phyloP scores from a whole-genome alignment of 2,888 invertebrate genomes.

The Polietes domitor region DNA sequence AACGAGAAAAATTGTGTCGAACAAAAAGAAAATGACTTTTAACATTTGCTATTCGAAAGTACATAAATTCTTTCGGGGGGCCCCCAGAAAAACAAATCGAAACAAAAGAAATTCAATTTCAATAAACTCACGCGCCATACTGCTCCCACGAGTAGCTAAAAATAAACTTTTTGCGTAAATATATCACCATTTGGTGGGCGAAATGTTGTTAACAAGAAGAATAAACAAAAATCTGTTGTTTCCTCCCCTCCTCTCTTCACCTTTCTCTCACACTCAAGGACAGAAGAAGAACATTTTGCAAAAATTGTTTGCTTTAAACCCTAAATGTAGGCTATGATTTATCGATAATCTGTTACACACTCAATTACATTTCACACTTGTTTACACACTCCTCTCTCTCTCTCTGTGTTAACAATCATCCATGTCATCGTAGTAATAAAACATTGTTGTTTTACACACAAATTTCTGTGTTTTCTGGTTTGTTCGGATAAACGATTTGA shows the following conservation, averaged over 20 bases:
- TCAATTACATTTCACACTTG: not conserved
- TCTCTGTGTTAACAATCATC: not conserved
- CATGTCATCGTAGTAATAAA: slow-evolving; percentile 1
- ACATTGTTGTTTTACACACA: slow-evolving; percentile 1
- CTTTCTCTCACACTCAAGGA: not conserved
- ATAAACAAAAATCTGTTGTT: not conserved
- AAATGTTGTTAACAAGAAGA: not conserved
- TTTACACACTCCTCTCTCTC: too few relatives aligned
- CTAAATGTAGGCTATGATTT: not conserved
- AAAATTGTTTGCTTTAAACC: not conserved
- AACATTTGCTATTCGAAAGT: not conserved
- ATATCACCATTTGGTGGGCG: not conserved
- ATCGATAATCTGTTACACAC: not conserved
- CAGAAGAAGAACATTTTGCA: too few relatives aligned
- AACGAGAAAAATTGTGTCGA: slow-evolving; percentile 1
- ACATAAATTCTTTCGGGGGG: not conserved
- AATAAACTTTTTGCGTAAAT: not conserved
- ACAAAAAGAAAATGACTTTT: not conserved
- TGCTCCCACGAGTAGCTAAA: not conserved
- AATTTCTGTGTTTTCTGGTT: not conserved
- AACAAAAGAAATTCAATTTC: not conserved
- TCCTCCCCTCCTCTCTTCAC: not conserved
- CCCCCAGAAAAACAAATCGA: too few relatives aligned
- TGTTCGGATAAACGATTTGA: not conserved
- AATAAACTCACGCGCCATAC: not conserved